Base-by-base conservation (phyloP, 2,113 vertebrate species). In the Daubentonia madagascariensis region DNA sequence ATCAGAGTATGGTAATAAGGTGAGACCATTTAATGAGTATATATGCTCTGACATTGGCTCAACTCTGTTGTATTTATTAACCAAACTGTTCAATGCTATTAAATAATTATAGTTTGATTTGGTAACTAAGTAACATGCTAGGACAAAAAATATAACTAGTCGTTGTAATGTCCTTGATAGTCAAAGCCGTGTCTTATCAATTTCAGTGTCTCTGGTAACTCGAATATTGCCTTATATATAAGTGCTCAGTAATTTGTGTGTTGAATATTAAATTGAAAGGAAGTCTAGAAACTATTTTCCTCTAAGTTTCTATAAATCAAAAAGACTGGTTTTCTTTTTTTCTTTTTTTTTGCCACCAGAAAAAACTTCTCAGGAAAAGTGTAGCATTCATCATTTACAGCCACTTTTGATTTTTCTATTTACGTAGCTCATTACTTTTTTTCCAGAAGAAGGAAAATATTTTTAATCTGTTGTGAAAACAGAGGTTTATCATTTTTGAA, bases 361-460 rank as follows among this genome's bases (percentile, higher is more conserved):
- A 4, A 88, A 98, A 98, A 93, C 45, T 97, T 98, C 91, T 80
- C 70, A 96, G 50, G 52, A 79, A 91, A 85, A 70, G 59, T 84
- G 3, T 45, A 89, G 10, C 4, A 20, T 97, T 98, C 78, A 97
- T 98, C 72, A 90, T 92, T 95, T 96, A 52, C 3, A 98, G 32
- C 20, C 81, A 88, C 65, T 98, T 98, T 97, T 98, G 90, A 97
- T 94, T 96, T 98, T 96, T 98, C 37, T 98, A 98, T 98, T 98
- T 98, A 97, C 93, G 95, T 78, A 98, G 65, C 86, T 98, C 93
- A 98, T 98, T 95, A 81, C 11, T 37, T 70, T 94, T 93, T 96
- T 96, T 95, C 79, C 72, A 97, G 57, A 95, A 96, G 94, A 96
- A 97, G 91, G 32, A 98, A 98, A 98, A 96, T 97, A 89, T 96